Evolutionary conservation across 2,113 vertebrate genomes (phyloP).

Genomic region (Petroica traversi): DNA sequence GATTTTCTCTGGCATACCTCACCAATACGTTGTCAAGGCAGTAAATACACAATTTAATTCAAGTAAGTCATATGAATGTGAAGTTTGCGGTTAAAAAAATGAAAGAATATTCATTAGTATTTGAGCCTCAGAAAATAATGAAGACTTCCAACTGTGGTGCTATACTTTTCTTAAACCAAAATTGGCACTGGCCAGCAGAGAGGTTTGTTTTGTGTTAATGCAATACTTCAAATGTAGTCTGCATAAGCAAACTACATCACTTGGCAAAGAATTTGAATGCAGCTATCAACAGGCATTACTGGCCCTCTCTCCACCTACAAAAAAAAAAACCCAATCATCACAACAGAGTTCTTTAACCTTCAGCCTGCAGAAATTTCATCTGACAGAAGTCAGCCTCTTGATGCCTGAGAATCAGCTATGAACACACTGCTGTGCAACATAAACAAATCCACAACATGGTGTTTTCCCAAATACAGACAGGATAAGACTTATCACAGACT

Average conservation of each 20-base stretch:
- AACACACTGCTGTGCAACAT: neutral
- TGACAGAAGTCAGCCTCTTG: neutral
- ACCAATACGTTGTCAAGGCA: neutral
- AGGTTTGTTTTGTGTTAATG: neutral
- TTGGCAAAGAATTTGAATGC: neutral
- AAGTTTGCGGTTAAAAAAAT: conserved; percentile 12
- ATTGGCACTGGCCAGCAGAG: neutral
- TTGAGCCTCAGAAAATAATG: neutral
- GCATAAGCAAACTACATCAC: neutral
- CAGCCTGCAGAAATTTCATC: neutral
- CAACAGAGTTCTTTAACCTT: neutral
- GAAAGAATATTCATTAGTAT: conserved; percentile 16
- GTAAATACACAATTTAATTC: neutral
- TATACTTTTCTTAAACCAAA: neutral
- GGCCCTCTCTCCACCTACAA: neutral
- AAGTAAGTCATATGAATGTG: neutral
- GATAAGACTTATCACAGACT: neutral
- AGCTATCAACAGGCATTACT: neutral
- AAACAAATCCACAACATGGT: neutral
- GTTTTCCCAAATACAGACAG: neutral
- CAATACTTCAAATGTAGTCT: neutral
- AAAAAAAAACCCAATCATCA: neutral
- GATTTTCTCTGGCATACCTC: neutral
- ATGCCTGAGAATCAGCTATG: neutral
- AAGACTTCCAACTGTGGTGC: neutral